phyloP scores from a whole-genome alignment of 2,888 invertebrate genomes.

The Tachina lurida region DNA sequence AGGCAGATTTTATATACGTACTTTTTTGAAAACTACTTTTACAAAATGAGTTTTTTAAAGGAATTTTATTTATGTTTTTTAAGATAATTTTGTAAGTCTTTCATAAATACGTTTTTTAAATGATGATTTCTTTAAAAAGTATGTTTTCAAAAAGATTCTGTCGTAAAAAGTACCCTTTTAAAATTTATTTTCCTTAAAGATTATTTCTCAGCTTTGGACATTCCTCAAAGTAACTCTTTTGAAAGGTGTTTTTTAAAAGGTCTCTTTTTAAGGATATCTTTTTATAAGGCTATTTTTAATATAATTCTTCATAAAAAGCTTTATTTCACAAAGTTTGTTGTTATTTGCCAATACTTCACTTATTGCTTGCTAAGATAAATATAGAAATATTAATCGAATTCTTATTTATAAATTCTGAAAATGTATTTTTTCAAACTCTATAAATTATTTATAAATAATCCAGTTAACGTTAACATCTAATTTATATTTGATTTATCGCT shows the following conservation, averaged over 20 bases:
- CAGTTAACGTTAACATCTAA: background rate
- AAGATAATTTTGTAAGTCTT: background rate
- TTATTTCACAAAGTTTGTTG: no score
- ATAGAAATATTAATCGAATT: background rate
- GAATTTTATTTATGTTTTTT: no score
- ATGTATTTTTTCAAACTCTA: background rate
- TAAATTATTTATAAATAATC: conserved; percentile 34
- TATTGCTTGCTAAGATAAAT: background rate
- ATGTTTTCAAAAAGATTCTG: background rate
- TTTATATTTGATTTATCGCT: conserved; percentile 28
- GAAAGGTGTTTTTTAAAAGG: background rate
- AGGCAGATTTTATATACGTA: no score
- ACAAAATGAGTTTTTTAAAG: no score
- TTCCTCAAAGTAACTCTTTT: no score
- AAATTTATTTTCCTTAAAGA: background rate
- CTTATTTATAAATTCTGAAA: background rate
- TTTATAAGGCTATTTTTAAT: background rate
- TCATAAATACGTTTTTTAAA: no score
- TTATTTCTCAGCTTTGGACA: background rate
- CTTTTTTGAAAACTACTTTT: no score
- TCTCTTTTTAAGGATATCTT: background rate
- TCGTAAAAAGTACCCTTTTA: background rate
- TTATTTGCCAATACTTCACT: no score
- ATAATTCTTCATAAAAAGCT: no score
- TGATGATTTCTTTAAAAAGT: background rate